Evolutionary conservation across 2,113 vertebrate genomes (phyloP), one percentile per base, ranked within the genome.

Genomic region (Hiodon tergisus): DNA sequence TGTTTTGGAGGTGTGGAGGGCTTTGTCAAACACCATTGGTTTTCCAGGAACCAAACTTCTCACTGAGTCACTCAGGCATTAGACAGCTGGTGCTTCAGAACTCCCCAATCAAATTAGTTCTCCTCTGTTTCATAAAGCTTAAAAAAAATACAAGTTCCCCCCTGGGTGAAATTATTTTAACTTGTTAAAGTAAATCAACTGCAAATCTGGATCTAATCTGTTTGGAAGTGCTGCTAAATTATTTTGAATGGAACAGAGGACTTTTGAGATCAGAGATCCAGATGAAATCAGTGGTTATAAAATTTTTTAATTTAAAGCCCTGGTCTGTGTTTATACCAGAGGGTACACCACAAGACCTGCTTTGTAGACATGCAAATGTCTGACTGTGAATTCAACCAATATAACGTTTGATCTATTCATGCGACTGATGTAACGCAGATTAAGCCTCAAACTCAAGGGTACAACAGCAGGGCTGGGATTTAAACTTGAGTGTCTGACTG

Each of bases 71-170:
- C 14, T 78, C 72, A 74, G 77, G 69, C 75, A 67, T 66, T 48
- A 79, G 74, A 81, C 69, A 75, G 74, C 50, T 50, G 2, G 47
- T 13, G 67, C 63, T 47, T 74, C 66, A 55, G 72, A 76, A 73
- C 65, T 79, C 73, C 78, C 73, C 31, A 14, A 77, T 79, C 76
- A 76, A 54, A 78, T 77, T 68, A 63, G 66, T 75, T 71, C 4
- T 61, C 76, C 69, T 71, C 66, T 16, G 9, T 52, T 52, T 74
- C 57, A 51, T 65, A 55, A 63, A 81, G 62, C 62, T 67, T 67
- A 62, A 75, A 77, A 72, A 58, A 14, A 52, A 53, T 31, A 58
- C 6, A 46, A 31, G 54, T 60, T 72, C 59, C 62, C 10, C 69
- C 58, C 57, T 62, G 54, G 51, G 48, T 73, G 48, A 53, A 69